Conservation (phyloP, 1,140 invertebrate species). For the Sycophila sp. region DNA sequence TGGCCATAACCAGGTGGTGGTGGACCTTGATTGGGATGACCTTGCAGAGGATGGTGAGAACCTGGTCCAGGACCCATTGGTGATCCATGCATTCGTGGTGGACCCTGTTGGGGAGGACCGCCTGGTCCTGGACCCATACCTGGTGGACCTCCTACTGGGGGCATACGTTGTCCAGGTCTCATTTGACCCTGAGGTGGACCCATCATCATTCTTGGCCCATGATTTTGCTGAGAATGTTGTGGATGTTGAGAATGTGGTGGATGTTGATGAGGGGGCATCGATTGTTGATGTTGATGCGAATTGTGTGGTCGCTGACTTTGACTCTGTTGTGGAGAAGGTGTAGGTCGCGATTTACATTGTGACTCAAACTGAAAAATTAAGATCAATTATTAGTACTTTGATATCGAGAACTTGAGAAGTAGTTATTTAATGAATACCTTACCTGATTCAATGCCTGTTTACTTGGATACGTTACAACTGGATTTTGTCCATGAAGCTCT, state of each 20-base stretch:
- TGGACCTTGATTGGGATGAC: conserved; percentile 66
- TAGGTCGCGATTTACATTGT: conserved; percentile 87
- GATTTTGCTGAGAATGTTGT: conserved; percentile 69
- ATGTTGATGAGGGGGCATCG: conserved; percentile 66
- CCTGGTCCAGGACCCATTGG: conserved; percentile 73
- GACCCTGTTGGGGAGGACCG: conserved; percentile 64
- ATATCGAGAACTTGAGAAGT: not conserved
- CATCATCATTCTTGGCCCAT: conserved; percentile 75
- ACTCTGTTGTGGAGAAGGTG: conserved; percentile 73
- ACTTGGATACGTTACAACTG: conserved; percentile 93
- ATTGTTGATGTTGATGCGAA: conserved; percentile 64
- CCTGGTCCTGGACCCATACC: conserved; percentile 72
- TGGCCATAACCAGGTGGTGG: conserved; percentile 69
- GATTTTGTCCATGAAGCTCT: conserved; percentile 94
- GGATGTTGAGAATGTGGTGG: conserved; percentile 64
- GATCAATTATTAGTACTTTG: not conserved
- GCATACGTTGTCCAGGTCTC: conserved; percentile 69
- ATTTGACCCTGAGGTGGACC: conserved; percentile 71
- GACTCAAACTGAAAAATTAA: conserved; percentile 79
- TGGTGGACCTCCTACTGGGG: conserved; percentile 65
- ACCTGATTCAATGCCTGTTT: conserved; percentile 83
- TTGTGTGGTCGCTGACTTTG: conserved; percentile 65
- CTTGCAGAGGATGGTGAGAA: conserved; percentile 64
- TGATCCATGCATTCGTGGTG: conserved; percentile 72
- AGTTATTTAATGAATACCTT: conserved; percentile 8